Base-by-base conservation (phyloP, 2,888 invertebrate species). In the Rotaria socialis region DNA sequence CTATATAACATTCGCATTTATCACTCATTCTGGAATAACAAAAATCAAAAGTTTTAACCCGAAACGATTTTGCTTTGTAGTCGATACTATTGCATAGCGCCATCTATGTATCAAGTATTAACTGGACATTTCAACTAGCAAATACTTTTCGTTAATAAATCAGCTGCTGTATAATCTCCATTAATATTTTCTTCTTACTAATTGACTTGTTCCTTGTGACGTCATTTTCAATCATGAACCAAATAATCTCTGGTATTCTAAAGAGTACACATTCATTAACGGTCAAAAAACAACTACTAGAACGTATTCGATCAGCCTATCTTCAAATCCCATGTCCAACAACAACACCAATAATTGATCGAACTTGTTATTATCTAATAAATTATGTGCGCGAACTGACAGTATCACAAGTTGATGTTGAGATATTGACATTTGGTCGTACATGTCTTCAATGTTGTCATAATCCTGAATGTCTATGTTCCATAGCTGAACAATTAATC, bases 371-470 rank as follows among this genome's bases (percentile, higher is more conserved):
- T 80, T 19, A 47, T n/a, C 22, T 80, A n/a, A n/a, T 80, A n/a
- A 47, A 80, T n/a, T 47, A 47, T n/a, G 80, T 80, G 7, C 80
- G 80, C n/a, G 24, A 80, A 80, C n/a, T 47, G n/a, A 47, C 47
- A 47, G 24, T 47, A n/a, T 47, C 47, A n/a, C 47, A 47, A n/a
- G 11, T 1, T 24, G 80, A 80, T 47, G 1, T 11, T 11, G 80
- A 80, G 4, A 80, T 10, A n/a, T n/a, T 47, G n/a, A 11, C 14
- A 24, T 47, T 80, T 47, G 11, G 43, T 47, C 43, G 80, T 47
- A 14, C 0, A n/a, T 47, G 80, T n/a, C 11, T 80, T 0, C n/a
- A 80, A 47, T 80, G 80, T 80, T 80, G 80, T 80, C 80, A 80
- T 80, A 47, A 10, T n/a, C 35, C 67, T 2, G 47, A 80, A 43